Evolutionary conservation across 2,113 vertebrate genomes (phyloP).

Genomic region (Phyllopteryx taeniolatus): DNA sequence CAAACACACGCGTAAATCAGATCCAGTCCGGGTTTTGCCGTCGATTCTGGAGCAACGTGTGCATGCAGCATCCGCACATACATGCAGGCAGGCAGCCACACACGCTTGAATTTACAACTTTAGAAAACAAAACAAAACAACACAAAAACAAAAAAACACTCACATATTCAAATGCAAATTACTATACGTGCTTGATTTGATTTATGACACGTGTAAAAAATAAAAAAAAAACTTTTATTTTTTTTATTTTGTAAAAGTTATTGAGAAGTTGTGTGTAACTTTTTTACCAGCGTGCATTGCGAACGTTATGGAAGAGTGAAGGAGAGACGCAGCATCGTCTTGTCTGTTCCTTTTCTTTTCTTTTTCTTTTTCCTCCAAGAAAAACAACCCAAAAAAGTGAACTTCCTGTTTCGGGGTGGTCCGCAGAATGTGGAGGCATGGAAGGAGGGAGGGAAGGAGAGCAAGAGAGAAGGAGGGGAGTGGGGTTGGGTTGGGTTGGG

Average conservation of each 20-base stretch:
- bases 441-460: slow-evolving; percentile 47
- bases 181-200: not conserved
- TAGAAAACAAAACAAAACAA: slow-evolving; percentile 27
- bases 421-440: slow-evolving; percentile 74
- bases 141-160: slow-evolving; percentile 38
- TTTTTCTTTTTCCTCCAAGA: slow-evolving; percentile 62
- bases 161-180: slow-evolving; percentile 48
- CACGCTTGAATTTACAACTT: slow-evolving; percentile 50
- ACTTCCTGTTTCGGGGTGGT: slow-evolving; percentile 87
- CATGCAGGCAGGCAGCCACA: slow-evolving; percentile 41
- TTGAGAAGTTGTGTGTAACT: not conserved
- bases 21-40: slow-evolving; percentile 62
- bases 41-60: slow-evolving; percentile 29
- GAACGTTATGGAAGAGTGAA: slow-evolving; percentile 23
- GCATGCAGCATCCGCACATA: slow-evolving; percentile 57
- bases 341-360: slow-evolving; percentile 4
- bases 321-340: slow-evolving; percentile 40
- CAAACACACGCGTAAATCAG: not conserved
- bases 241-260: not conserved
- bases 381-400: slow-evolving; percentile 76
- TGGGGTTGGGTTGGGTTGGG: not conserved
- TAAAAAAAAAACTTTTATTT: too few relatives aligned
- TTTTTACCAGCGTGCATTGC: not conserved
- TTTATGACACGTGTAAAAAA: not conserved
- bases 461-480: slow-evolving; percentile 20